Conservation (phyloP, 2,113 vertebrate species). For the Tiliqua scincoides region DNA sequence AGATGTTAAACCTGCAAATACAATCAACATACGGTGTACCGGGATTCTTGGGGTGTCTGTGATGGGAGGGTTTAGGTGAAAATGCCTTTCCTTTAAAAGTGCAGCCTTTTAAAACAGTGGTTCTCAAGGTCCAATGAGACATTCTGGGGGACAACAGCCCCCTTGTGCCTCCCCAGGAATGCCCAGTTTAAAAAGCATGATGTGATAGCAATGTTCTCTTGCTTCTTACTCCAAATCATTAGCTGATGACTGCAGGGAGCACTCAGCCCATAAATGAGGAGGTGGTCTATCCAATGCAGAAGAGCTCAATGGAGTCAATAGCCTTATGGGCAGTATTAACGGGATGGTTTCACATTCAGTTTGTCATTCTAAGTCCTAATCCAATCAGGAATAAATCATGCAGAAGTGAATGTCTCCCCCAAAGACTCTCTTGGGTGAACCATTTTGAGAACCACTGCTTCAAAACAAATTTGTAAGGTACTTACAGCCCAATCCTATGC, state of each 20-base stretch:
- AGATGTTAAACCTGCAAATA: constrained; percentile 62
- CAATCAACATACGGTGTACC: constrained; percentile 47
- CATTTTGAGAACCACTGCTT: not conserved
- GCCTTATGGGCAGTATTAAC: not conserved
- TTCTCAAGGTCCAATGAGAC: not conserved
- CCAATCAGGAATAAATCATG: not conserved
- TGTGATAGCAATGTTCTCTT: not conserved
- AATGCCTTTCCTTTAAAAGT: not conserved
- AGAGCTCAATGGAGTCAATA: not conserved
- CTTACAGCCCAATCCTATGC: too few relatives aligned
- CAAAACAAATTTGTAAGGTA: not conserved
- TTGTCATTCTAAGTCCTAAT: not conserved
- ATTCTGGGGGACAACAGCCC: too few relatives aligned
- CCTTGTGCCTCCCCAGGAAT: too few relatives aligned
- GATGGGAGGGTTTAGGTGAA: fast-evolving
- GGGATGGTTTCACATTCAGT: not conserved
- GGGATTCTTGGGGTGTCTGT: fast-evolving
- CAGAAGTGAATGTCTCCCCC: not conserved
- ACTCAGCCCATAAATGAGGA: too few relatives aligned
- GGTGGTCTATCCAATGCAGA: not conserved
- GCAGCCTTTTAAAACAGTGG: not conserved
- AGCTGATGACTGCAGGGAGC: not conserved
- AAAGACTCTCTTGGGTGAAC: not conserved
- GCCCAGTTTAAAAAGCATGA: too few relatives aligned
- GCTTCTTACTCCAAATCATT: not conserved